phyloP scores from a whole-genome alignment of 2,797 vertebrate genomes.

The Takifugu ocellatus region DNA sequence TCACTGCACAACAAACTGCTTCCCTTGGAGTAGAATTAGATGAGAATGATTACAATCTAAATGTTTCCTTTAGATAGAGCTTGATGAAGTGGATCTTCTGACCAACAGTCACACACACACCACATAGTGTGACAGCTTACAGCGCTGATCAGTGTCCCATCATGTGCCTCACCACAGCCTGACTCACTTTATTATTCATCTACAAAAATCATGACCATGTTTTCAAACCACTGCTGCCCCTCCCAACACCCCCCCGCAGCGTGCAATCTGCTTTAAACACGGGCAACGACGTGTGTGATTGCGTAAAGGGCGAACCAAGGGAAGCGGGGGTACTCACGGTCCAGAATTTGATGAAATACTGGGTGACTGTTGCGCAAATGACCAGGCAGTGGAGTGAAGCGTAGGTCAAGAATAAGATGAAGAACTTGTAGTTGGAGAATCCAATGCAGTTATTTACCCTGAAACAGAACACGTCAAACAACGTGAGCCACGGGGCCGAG shows the following conservation, averaged over 20 bases:
- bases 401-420: conserved; percentile 92
- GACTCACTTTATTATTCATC: background rate
- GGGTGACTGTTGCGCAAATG: conserved; percentile 88
- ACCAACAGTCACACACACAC: conserved; percentile 18
- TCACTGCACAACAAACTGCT: conserved; percentile 4
- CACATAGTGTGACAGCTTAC: background rate
- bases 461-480: conserved; percentile 34
- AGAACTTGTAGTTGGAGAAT: conserved; percentile 98
- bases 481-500: background rate
- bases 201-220: too few relatives aligned
- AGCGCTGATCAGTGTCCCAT: conserved; percentile 3
- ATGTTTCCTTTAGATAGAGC: conserved; percentile 22
- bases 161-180: conserved; percentile 2
- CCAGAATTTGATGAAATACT: conserved; percentile 99
- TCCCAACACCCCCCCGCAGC: too few relatives aligned
- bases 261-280: background rate
- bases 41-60: conserved; percentile 20
- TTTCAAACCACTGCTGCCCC: too few relatives aligned
- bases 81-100: conserved; percentile 21
- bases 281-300: too few relatives aligned
- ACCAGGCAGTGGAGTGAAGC: conserved; percentile 91
- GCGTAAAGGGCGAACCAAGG: background rate
- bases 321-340: conserved; percentile 80
- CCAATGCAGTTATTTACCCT: conserved; percentile 99
- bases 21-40: conserved; percentile 7